Evolutionary conservation across 2,113 vertebrate species (phyloP), one percentile per base, ranked within the genome.

Genomic region (Gymnobelideus leadbeateri): DNA sequence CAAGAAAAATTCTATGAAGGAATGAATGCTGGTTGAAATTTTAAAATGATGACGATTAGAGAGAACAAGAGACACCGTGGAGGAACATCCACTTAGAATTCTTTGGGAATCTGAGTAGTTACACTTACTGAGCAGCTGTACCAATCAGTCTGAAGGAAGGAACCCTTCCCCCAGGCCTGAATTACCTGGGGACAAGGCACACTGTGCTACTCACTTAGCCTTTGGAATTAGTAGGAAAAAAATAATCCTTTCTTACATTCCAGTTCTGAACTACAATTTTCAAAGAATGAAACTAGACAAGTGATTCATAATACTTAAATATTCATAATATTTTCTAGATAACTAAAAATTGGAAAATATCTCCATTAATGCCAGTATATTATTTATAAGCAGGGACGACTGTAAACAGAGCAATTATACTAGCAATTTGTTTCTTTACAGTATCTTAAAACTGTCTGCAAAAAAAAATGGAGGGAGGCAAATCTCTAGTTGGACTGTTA

Each of bases 81-180:
- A 96, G 95, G 95, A 97, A 94, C 91, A 37, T 47, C 96, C 95
- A 96, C 97, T 97, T 77, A 11, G 96, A 54, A 68, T 96, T 97
- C 94, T 95, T 43, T 11, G 96, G 95, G 96, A 97, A 93, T 97
- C 97, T 97, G 96, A 94, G 91, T 92, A 97, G 96, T 97, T 97
- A 95, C 91, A 95, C 97, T 97, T 93, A 96, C 96, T 47, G 97
- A 97, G 95, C 97, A 97, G 95, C 96, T 96, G 94, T 61, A 98
- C 94, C 96, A 52, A 95, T 95, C 98, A 98, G 95, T 98, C 98
- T 98, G 97, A 54, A 94, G 37, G 94, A 94, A 97, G 94, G 91
- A 95, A 92, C 94, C 96, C 97, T 94, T 95, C 98, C 96, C 95
- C 96, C 96, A 94, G 50, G 91, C 95, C 96, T 96, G 96, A 98